Evolutionary conservation across 2,113 vertebrate species (phyloP).

Genomic region (Calyptommatus sinebrachiatus): DNA sequence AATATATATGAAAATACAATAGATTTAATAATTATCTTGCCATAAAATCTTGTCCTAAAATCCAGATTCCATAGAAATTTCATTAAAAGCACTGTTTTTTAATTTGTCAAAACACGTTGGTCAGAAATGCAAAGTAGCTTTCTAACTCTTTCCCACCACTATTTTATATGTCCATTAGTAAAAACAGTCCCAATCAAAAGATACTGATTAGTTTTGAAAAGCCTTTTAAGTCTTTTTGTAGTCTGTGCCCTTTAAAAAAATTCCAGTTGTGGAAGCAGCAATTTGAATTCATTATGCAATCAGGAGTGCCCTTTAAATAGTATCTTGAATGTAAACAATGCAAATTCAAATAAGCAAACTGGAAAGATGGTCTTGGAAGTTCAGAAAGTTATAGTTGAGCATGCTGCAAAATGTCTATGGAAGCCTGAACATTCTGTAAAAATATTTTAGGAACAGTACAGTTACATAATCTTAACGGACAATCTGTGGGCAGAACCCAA

Average conservation of each 20-base stretch:
- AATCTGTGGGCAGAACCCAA: slow-evolving; percentile 44
- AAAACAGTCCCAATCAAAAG: not conserved
- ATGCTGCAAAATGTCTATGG: not conserved
- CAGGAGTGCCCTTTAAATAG: not conserved
- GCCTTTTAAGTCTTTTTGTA: not conserved
- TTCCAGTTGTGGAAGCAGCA: not conserved
- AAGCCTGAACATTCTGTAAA: slow-evolving; percentile 16
- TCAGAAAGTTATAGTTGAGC: not conserved
- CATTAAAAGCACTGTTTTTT: not conserved
- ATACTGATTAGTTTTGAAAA: not conserved
- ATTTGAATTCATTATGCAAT: not conserved
- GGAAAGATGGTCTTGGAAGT: not conserved
- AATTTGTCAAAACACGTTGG: not conserved
- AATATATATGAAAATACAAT: not conserved
- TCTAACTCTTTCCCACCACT: not conserved
- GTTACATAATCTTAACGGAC: slow-evolving; percentile 67
- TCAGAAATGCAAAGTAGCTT: not conserved
- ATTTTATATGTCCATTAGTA: not conserved
- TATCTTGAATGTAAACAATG: slow-evolving; percentile 16
- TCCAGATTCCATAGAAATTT: not conserved
- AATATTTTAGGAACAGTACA: slow-evolving; percentile 38
- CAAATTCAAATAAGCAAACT: slow-evolving; percentile 2
- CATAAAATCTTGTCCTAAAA: not conserved
- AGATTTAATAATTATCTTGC: not conserved
- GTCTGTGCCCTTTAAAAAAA: not conserved